Evolutionary conservation across 2,113 vertebrate genomes (phyloP).

Genomic region (Syngnathus scovelli): DNA sequence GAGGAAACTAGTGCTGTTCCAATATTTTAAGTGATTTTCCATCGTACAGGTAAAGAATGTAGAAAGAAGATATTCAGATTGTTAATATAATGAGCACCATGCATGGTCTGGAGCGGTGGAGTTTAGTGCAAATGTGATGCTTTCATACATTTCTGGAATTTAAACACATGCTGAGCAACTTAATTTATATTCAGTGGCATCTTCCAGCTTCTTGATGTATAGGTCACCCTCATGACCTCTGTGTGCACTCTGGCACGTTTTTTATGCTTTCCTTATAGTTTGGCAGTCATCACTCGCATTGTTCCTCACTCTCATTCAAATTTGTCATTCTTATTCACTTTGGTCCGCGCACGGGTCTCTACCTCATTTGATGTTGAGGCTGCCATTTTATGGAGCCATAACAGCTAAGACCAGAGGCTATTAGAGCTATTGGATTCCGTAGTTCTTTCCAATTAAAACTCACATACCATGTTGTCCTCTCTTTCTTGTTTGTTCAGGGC

Average conservation of each 20-base stretch:
- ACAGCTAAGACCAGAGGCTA: constrained; percentile 16
- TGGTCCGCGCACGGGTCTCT: background rate
- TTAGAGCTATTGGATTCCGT: constrained; percentile 29
- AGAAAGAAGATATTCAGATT: background rate
- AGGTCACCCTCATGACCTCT: constrained; percentile 19
- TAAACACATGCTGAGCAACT: background rate
- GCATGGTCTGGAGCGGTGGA: background rate
- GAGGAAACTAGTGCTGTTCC: background rate
- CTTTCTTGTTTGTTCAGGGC: constrained; percentile 15
- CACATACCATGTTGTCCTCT: constrained; percentile 7
- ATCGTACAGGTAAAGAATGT: background rate
- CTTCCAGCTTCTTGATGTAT: background rate
- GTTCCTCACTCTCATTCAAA: constrained; percentile 7
- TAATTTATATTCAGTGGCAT: background rate
- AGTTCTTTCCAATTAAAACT: constrained; percentile 28
- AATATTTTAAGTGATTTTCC: background rate
- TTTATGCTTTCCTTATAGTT: constrained; percentile 11
- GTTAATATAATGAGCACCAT: no score
- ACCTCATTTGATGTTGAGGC: constrained; percentile 18
- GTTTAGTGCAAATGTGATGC: background rate
- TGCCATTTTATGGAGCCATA: constrained; percentile 13
- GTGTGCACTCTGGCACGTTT: constrained; percentile 7
- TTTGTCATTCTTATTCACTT: no score
- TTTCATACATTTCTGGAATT: background rate
- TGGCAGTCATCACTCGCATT: constrained; percentile 28